Percentiles rank a stretch among this genome's conserved stretches.
These are phyloP conservation scores for Dioctria linearis DNA, from an alignment of 2,888 invertebrate species.

Conservation along the genomic window DNA sequence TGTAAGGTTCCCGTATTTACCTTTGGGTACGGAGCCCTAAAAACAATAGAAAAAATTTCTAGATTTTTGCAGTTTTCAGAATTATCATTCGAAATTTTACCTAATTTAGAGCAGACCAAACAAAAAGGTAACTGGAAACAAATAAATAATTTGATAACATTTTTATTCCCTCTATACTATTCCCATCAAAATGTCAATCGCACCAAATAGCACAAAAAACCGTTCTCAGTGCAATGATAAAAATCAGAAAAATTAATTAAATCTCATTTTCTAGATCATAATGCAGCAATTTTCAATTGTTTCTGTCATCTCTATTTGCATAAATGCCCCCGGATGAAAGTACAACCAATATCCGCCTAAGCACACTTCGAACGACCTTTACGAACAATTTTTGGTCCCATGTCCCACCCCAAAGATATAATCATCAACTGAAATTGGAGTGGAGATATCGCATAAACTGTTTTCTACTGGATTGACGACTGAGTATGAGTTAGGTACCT, in stretches of 20 bases:
- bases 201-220: background rate
- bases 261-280: slow-evolving; percentile 25
- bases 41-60: too few relatives aligned
- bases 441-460: slow-evolving; percentile 22
- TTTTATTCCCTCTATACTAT: too few relatives aligned
- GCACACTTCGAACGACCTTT: slow-evolving; percentile 30
- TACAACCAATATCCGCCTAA: slow-evolving; percentile 30
- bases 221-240: too few relatives aligned
- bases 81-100: too few relatives aligned
- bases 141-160: too few relatives aligned
- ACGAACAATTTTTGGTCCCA: slow-evolving; percentile 22
- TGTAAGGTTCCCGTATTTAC: too few relatives aligned
- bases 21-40: too few relatives aligned
- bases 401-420: slow-evolving; percentile 21
- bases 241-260: slow-evolving; percentile 13
- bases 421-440: slow-evolving; percentile 25
- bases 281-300: slow-evolving; percentile 12
- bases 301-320: slow-evolving; percentile 19
- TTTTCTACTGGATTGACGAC: background rate
- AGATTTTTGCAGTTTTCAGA: too few relatives aligned
- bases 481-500: background rate
- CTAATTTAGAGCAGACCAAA: too few relatives aligned
- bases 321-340: slow-evolving; percentile 28
- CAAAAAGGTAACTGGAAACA: too few relatives aligned
- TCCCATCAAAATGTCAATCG: background rate